Conservation (phyloP, 2,888 invertebrate species). For the Mythimna lalbum region DNA sequence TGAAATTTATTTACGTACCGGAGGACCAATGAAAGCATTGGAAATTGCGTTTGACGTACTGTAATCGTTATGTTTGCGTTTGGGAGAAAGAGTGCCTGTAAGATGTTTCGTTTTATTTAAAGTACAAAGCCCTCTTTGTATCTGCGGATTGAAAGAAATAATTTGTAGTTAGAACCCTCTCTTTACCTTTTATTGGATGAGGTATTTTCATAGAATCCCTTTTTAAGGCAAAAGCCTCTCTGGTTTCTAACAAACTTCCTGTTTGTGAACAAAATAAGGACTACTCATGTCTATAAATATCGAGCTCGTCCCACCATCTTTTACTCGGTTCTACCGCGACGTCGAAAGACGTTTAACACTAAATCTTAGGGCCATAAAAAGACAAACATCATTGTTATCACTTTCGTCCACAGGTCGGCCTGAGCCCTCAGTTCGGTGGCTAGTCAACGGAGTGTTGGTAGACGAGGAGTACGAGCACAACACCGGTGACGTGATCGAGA, state of each 20-base stretch:
- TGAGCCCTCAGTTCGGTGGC: slow-evolving; percentile 95
- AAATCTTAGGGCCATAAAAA: too few species aligned
- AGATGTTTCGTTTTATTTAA: slow-evolving; percentile 60
- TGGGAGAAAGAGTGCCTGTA: slow-evolving; percentile 54
- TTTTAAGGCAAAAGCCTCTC: neutral
- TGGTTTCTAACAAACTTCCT: neutral
- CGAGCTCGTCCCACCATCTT: too few species aligned
- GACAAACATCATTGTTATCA: neutral
- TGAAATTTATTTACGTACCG: slow-evolving; percentile 74
- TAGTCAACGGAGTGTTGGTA: slow-evolving; percentile 94
- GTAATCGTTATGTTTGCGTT: slow-evolving; percentile 66
- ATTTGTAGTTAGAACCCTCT: slow-evolving; percentile 43
- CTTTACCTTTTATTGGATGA: slow-evolving; percentile 19
- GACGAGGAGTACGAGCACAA: slow-evolving; percentile 96
- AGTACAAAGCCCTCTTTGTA: slow-evolving; percentile 48
- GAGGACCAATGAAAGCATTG: slow-evolving; percentile 68
- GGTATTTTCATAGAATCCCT: neutral
- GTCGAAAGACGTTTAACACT: neutral
- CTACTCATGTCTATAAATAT: neutral
- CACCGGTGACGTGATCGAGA: slow-evolving; percentile 96
- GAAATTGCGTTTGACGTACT: slow-evolving; percentile 69
- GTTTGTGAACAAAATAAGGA: neutral
- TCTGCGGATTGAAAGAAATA: slow-evolving; percentile 35
- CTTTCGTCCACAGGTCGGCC: slow-evolving; percentile 92
- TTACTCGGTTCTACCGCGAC: too few species aligned